Evolutionary conservation across 2,888 invertebrate species (phyloP).

Genomic region (Anagyrus pseudococci): DNA sequence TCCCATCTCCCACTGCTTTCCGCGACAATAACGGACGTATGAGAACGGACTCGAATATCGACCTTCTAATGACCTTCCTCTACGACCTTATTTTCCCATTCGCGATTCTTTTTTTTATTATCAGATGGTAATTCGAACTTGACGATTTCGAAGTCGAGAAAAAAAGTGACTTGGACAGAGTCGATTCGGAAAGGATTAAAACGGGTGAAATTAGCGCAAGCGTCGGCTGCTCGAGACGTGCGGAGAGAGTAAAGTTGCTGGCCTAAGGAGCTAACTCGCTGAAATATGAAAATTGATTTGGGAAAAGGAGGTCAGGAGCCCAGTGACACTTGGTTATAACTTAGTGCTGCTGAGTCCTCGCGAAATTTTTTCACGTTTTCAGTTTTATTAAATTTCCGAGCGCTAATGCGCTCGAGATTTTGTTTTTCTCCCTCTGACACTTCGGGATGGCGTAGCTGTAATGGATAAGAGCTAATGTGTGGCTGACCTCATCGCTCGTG

Average conservation of each 20-base stretch:
- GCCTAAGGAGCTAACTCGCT: too few relatives aligned
- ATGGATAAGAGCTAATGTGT: too few relatives aligned
- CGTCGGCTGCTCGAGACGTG: slow-evolving; percentile 18
- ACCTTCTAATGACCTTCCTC: too few relatives aligned
- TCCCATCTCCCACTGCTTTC: too few relatives aligned
- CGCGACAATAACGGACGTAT: slow-evolving; percentile 26
- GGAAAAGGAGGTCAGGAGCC: not conserved
- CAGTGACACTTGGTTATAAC: too few relatives aligned
- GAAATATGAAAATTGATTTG: slow-evolving; percentile 31
- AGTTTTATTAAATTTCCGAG: slow-evolving; percentile 23
- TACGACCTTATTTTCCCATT: not conserved
- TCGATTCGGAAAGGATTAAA: not conserved
- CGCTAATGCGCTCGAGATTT: slow-evolving; percentile 20
- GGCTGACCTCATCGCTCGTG: too few relatives aligned
- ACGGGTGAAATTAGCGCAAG: slow-evolving; percentile 21
- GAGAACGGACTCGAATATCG: too few relatives aligned
- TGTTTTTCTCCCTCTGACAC: not conserved
- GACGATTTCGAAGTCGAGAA: slow-evolving; percentile 3
- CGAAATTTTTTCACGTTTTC: slow-evolving; percentile 25
- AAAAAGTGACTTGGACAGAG: not conserved
- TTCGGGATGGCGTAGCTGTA: too few relatives aligned
- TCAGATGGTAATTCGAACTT: too few relatives aligned
- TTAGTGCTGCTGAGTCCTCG: too few relatives aligned
- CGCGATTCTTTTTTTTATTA: too few relatives aligned
- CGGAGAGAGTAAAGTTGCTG: slow-evolving; percentile 20